Evolutionary conservation across 2,888 invertebrate genomes (phyloP).

Genomic region (Spodoptera exigua): DNA sequence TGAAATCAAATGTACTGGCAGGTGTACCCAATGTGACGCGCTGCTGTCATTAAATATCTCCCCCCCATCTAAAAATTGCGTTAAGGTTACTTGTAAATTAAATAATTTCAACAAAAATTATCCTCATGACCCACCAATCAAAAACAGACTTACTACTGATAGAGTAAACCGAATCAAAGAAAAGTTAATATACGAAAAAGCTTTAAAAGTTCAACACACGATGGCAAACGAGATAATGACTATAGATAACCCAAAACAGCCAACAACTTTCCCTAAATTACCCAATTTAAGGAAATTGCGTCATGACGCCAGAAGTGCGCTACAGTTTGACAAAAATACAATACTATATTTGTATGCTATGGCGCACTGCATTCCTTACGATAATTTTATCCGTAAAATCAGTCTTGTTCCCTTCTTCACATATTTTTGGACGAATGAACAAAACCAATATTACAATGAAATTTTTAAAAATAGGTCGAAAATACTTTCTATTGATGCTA

Average conservation of each 20-base stretch:
- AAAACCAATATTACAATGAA: constrained; percentile 31
- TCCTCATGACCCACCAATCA: constrained; percentile 23
- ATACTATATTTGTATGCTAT: constrained; percentile 34
- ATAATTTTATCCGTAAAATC: constrained; percentile 33
- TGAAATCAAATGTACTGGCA: constrained; percentile 32
- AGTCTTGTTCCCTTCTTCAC: constrained; percentile 38
- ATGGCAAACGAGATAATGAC: constrained; percentile 28
- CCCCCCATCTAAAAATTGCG: constrained; percentile 25
- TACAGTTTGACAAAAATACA: constrained; percentile 37
- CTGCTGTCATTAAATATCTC: constrained; percentile 22
- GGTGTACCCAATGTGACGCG: constrained; percentile 35
- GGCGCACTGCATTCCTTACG: constrained; percentile 29
- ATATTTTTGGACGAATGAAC: constrained; percentile 37
- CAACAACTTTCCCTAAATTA: constrained; percentile 27
- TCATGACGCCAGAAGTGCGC: constrained; percentile 33
- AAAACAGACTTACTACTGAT: constrained; percentile 28
- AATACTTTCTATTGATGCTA: constrained; percentile 35
- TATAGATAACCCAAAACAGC: constrained; percentile 18
- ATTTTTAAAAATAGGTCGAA: constrained; percentile 15
- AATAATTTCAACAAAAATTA: constrained; percentile 21
- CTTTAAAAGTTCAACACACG: constrained; percentile 21
- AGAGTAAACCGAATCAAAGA: constrained; percentile 24
- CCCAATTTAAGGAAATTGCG: constrained; percentile 29
- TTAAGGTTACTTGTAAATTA: constrained; percentile 31
- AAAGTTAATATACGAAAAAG: constrained; percentile 26